Percentiles rank a stretch among this genome's conserved stretches.
Conservation (phyloP, 2,113 vertebrate species). For the Pseudopodoces humilis region DNA sequence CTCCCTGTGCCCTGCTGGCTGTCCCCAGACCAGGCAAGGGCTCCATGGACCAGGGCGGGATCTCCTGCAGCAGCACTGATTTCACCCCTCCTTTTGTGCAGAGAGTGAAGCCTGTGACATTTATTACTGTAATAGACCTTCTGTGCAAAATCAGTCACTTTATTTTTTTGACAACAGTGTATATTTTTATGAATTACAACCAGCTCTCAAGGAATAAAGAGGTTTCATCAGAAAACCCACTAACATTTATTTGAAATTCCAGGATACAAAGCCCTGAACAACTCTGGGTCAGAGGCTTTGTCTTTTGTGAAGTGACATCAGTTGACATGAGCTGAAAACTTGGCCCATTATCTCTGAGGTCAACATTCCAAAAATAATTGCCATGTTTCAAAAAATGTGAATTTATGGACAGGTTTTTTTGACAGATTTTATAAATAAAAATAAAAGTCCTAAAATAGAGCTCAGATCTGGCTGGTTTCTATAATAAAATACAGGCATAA, state of each 20-base stretch:
- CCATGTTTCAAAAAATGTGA: background rate
- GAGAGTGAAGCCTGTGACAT: background rate
- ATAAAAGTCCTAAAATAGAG: background rate
- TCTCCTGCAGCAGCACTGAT: background rate
- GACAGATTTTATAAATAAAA: background rate
- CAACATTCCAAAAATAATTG: background rate
- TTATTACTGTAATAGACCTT: background rate
- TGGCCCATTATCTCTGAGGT: background rate
- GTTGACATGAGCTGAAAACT: background rate
- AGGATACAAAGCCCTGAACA: background rate
- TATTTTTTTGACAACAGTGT: background rate
- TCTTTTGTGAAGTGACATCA: background rate
- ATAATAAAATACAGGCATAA: background rate
- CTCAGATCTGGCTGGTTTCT: background rate
- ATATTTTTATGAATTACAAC: background rate
- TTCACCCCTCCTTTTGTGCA: rapidly evolving
- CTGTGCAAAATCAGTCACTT: background rate
- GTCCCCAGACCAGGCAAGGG: background rate
- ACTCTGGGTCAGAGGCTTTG: background rate
- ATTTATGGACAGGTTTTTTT: background rate
- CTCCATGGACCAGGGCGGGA: background rate
- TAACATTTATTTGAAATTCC: background rate
- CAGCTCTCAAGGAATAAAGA: background rate
- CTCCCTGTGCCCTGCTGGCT: background rate
- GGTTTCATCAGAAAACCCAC: background rate